Base-by-base conservation (phyloP, 2,113 vertebrate genomes). In the Phalacrocorax carbo region DNA sequence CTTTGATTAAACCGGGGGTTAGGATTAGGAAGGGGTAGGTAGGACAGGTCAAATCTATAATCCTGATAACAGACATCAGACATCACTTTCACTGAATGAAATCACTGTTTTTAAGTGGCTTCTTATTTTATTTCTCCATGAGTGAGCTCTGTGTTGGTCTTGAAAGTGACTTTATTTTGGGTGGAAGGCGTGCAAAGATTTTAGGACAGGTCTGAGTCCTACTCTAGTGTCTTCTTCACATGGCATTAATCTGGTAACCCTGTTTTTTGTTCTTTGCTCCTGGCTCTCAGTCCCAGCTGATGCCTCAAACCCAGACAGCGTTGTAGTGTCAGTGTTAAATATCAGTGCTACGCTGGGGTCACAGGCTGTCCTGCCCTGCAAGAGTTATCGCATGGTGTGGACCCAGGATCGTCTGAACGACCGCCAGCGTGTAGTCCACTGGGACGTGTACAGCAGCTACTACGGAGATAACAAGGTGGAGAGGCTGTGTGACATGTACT, bases 381-480 rank as follows among this genome's bases (percentile, higher is more conserved):
- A 98, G 94, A 99, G 99, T 42, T 98, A 98, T 22, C 99, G 99
- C 70, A 99, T 99, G 98, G 98, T 99, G 80, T 99, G 99, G 99
- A 99, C 99, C 23, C 98, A 99, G 91, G 99, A 99, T 96, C 97
- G 98, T 7, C 96, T 99, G 29, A 98, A 97, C 10, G 99, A 99
- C 98, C 98, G 99, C 49, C 99, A 99, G 96, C 98, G 99, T 2
- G 99, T 99, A 68, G 98, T 99, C n/a, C 99, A 99, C 97, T 99
- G 99, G 99, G 99, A 99, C 60, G 66, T 99, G 55, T 98, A 97
- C 78, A 97, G 98, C 68, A 96, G 79, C 78, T 42, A 72, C 52
- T 36, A 38, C 0, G 98, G 98, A 0, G 95, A 96, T 18, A 95
- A 97, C 49, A 95, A 97, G 77, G 98, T 98, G 95, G 98, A 99